Percentiles rank a stretch among this genome's conserved stretches.
Conservation (phyloP, 2,797 vertebrate genomes). For the Natrix natrix region DNA sequence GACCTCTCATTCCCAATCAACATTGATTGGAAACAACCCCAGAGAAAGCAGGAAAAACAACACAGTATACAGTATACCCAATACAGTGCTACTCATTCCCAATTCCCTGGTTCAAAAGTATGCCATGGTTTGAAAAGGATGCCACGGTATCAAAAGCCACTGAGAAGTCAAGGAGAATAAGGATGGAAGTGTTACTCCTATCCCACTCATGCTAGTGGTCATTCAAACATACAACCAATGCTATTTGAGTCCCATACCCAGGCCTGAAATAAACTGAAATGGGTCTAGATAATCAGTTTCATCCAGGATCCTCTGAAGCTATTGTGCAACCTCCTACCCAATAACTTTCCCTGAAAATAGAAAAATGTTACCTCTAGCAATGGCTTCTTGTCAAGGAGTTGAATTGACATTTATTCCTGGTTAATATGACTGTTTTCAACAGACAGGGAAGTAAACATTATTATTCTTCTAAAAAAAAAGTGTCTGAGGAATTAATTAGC, state of each 20-base stretch:
- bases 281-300: background rate
- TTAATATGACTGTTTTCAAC: conserved; percentile 19
- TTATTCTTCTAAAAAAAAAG: conserved; percentile 38
- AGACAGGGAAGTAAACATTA: conserved; percentile 29
- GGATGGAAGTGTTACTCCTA: background rate
- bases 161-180: background rate
- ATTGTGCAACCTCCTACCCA: background rate
- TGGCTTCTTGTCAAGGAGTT: background rate
- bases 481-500: conserved; percentile 66
- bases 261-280: background rate
- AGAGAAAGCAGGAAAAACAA: background rate
- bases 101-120: background rate
- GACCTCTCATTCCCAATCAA: background rate
- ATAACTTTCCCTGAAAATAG: background rate
- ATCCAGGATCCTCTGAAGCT: background rate
- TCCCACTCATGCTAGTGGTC: background rate
- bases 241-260: background rate
- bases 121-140: background rate
- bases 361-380: background rate
- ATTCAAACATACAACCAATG: background rate
- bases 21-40: background rate
- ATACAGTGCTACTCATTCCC: background rate
- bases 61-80: background rate
- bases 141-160: background rate
- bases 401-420: background rate